Percentiles rank a stretch among this genome's conserved stretches.
phyloP scores from a whole-genome alignment of 2,888 invertebrate genomes.

The Lutraria lutraria region DNA sequence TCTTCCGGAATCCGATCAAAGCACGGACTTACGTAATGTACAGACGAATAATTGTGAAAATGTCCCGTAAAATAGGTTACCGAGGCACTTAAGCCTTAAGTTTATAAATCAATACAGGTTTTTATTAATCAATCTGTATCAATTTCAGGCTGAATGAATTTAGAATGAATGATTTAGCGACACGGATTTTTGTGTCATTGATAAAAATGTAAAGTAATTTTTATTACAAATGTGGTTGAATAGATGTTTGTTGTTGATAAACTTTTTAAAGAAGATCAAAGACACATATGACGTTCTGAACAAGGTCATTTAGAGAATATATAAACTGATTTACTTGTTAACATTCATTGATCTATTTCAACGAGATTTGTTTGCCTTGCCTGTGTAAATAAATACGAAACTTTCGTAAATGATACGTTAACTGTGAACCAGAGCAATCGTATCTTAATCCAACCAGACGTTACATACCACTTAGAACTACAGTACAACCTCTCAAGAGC shows the following conservation, averaged over 20 bases:
- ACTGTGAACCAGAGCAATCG: too few relatives aligned
- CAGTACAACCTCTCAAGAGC: too few relatives aligned
- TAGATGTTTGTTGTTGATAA: background rate
- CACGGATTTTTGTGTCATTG: background rate
- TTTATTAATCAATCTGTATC: background rate
- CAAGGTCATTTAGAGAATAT: background rate
- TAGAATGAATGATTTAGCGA: background rate
- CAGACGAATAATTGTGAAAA: background rate
- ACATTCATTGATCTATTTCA: background rate
- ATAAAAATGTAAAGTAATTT: background rate
- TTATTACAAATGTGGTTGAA: background rate
- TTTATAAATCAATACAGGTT: background rate
- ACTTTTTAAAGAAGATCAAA: background rate
- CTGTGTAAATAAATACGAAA: background rate
- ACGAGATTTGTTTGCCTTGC: background rate
- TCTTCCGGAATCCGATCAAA: background rate
- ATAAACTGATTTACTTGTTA: background rate
- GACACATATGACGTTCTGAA: background rate
- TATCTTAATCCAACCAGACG: too few relatives aligned
- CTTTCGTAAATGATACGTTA: background rate
- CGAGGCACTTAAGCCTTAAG: background rate
- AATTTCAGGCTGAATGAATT: background rate
- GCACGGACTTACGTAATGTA: background rate
- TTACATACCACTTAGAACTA: too few relatives aligned
- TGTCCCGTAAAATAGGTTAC: background rate